phyloP scores from a whole-genome alignment of 2,113 vertebrate species.

The Marcusenius ussheri region DNA sequence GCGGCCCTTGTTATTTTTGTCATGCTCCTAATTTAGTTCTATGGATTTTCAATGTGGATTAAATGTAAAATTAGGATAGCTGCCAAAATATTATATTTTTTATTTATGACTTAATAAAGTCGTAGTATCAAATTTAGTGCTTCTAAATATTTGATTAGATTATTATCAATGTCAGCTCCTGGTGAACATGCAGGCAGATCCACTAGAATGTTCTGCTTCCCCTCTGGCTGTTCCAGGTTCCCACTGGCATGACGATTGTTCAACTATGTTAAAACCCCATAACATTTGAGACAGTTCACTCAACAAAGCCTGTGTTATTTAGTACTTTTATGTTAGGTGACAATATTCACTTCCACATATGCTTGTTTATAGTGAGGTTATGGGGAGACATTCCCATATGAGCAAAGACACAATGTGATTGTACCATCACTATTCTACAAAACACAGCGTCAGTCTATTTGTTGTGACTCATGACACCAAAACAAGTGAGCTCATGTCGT shows the following conservation, averaged over 20 bases:
- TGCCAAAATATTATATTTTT: not conserved
- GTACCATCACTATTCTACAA: not conserved
- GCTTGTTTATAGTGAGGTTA: not conserved
- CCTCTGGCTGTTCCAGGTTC: not conserved
- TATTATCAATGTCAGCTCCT: not conserved
- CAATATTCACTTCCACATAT: not conserved
- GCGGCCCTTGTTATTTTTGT: not conserved
- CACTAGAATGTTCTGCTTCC: not conserved
- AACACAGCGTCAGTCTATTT: not conserved
- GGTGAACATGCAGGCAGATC: not conserved
- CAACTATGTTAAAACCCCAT: not conserved
- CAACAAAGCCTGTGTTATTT: not conserved
- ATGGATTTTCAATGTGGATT: not conserved
- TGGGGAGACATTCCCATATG: not conserved
- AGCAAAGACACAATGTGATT: not conserved
- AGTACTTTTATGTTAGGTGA: not conserved
- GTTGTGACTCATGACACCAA: not conserved
- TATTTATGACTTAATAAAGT: not conserved
- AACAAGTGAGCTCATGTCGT: constrained; percentile 1
- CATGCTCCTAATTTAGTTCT: not conserved
- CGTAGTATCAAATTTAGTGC: not conserved
- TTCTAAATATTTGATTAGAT: not conserved
- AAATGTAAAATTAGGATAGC: not conserved
- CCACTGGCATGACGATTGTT: not conserved
- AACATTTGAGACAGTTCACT: not conserved